Percentiles rank a stretch among this genome's conserved stretches.
These are phyloP conservation scores for Chaetura pelagica DNA, from an alignment of 2,113 vertebrate genomes.

Conservation along the genomic window DNA sequence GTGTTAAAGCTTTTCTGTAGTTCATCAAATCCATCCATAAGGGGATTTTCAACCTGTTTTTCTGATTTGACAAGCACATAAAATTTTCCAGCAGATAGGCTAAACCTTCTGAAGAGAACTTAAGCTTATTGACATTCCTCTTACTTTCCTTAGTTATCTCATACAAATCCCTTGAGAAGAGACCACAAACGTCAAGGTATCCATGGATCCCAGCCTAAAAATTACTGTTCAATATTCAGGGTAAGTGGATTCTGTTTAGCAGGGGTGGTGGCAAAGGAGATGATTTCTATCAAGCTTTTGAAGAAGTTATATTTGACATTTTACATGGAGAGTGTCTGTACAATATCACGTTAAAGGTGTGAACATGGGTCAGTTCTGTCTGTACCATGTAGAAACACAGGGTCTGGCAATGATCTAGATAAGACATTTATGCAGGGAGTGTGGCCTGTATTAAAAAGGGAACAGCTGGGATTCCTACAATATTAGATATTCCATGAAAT, in stretches of 20 bases:
- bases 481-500: not conserved
- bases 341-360: not conserved
- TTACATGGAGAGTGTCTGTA: not conserved
- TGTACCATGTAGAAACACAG: not conserved
- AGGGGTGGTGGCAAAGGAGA: not conserved
- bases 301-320: not conserved
- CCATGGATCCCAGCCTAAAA: not conserved
- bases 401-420: not conserved
- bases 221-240: not conserved
- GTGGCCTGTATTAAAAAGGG: not conserved
- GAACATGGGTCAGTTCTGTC: not conserved
- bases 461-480: not conserved
- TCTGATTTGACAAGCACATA: not conserved
- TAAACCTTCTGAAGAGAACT: not conserved
- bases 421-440: not conserved
- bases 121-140: not conserved
- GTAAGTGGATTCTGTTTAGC: not conserved
- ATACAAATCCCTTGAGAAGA: slow-evolving; percentile 18
- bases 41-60: not conserved
- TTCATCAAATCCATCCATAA: not conserved
- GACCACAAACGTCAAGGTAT: not conserved
- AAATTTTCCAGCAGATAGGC: not conserved
- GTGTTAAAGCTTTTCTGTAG: not conserved
- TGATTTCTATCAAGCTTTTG: not conserved
- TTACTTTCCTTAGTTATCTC: slow-evolving; percentile 4